Evolutionary conservation across 1,140 invertebrate genomes (phyloP), one percentile per base, ranked within the genome.

Genomic region (Marisa cornuarietis): DNA sequence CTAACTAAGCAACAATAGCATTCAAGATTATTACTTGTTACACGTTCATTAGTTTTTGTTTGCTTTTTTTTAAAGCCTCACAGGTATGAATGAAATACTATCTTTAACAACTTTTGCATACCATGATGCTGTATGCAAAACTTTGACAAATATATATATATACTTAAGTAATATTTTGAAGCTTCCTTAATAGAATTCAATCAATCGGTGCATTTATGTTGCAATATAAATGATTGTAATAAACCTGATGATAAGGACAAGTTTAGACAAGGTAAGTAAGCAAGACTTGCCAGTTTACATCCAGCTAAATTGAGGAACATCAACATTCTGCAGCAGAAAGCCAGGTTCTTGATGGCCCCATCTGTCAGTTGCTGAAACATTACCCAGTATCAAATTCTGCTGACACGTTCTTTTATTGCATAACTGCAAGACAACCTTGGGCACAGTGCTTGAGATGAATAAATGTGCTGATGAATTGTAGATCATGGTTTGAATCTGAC

Each of bases 321-420:
- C 24, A 91, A 73, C 85, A 90, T 87, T 51, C 90, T 82, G 83
- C 91, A 91, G 79, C 90, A 91, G 82, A 91, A 91, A 31, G 91
- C 90, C 76, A 91, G 81, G 76, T 90, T 91, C 83, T 91, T 91
- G n/a, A 91, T 90, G 68, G 90, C 90, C 79, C 87, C 89, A 89
- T 91, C 91, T 71, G 90, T 91, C 49, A 91, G 81, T 81, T 88
- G 85, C 90, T 90, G 83, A 52, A 85, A 86, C 75, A 26, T 82
- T 5, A 68, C 51, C 31, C 31, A 6, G 6, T 58, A 24, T 61
- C 31, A 71, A 18, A 81, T 20, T 61, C 54, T n/a, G 31, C 20
- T 18, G 24, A 20, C 31, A 22, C 42, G 22, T 4, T 63, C 54
- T 11, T n/a, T 13, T 10, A 24, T 22, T 52, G 71, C 16, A 18